Percentiles rank a stretch among this genome's conserved stretches.
These are phyloP conservation scores for Hedya salicella DNA, from an alignment of 2,888 invertebrate genomes.

Conservation along the genomic window DNA sequence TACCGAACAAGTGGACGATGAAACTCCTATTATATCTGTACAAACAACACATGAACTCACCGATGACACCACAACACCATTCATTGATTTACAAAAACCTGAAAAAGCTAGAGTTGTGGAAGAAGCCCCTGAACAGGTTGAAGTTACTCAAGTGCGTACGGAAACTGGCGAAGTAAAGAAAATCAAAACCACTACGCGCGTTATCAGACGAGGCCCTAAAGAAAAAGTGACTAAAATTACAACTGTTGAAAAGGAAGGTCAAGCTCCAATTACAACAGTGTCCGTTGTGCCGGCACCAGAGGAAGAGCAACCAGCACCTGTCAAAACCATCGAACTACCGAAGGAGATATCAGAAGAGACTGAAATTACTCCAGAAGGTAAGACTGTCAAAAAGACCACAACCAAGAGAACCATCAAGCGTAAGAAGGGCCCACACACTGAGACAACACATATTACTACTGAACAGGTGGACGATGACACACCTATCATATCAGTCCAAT, in stretches of 20 bases:
- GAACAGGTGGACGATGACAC: conserved; percentile 60
- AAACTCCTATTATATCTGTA: not conserved
- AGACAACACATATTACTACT: conserved; percentile 58
- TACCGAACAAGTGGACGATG: not conserved
- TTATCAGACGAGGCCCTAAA: not conserved
- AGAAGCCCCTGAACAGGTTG: not conserved
- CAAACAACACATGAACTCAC: not conserved
- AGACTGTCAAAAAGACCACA: not conserved
- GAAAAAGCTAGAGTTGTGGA: not conserved
- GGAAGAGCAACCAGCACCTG: not conserved
- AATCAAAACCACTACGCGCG: not conserved
- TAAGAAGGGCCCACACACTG: conserved; percentile 56
- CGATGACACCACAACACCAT: not conserved
- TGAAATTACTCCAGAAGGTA: conserved; percentile 19
- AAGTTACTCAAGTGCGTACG: not conserved
- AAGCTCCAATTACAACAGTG: not conserved
- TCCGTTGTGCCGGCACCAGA: not conserved
- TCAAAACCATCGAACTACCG: not conserved
- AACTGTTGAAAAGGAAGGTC: not conserved
- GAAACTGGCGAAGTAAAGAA: not conserved
- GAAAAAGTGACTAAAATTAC: not conserved
- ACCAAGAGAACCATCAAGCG: conserved; percentile 54
- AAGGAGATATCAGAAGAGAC: not conserved
- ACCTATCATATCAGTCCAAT: conserved; percentile 60
- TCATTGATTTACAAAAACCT: not conserved